Conservation (phyloP, 2,888 invertebrate species). For the Anthoptus insignis region DNA sequence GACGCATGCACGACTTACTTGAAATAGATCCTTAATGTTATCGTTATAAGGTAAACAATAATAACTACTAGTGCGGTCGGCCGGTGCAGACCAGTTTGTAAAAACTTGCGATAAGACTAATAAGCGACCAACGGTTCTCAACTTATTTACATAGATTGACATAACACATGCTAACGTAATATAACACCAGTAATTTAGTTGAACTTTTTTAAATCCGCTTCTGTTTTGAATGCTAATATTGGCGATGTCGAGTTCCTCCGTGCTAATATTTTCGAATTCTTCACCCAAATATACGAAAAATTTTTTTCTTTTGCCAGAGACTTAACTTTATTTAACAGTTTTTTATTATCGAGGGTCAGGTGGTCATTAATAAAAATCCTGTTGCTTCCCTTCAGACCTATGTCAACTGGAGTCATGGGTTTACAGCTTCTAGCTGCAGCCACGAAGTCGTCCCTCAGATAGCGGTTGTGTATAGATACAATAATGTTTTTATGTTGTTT, state of each 20-base stretch:
- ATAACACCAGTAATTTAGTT: not conserved
- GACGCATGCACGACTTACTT: too few relatives aligned
- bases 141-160: too few relatives aligned
- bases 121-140: too few relatives aligned
- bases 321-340: slow-evolving; percentile 5
- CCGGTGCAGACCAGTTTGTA: too few relatives aligned
- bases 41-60: too few relatives aligned
- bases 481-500: slow-evolving; percentile 15
- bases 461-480: slow-evolving; percentile 10
- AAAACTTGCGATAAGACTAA: too few relatives aligned
- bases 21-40: too few relatives aligned
- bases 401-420: not conserved
- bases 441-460: slow-evolving; percentile 16
- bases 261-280: slow-evolving; percentile 13
- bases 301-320: not conserved
- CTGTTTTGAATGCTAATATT: not conserved
- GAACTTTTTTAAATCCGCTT: slow-evolving; percentile 15
- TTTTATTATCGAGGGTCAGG: not conserved
- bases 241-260: slow-evolving; percentile 10
- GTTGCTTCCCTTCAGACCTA: not conserved
- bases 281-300: slow-evolving; percentile 17
- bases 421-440: slow-evolving; percentile 15
- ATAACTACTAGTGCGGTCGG: too few relatives aligned
- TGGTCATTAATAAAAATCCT: slow-evolving; percentile 21
- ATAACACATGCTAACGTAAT: too few relatives aligned